Evolutionary conservation across 2,113 vertebrate species (phyloP).

Genomic region (Centropristis striata): DNA sequence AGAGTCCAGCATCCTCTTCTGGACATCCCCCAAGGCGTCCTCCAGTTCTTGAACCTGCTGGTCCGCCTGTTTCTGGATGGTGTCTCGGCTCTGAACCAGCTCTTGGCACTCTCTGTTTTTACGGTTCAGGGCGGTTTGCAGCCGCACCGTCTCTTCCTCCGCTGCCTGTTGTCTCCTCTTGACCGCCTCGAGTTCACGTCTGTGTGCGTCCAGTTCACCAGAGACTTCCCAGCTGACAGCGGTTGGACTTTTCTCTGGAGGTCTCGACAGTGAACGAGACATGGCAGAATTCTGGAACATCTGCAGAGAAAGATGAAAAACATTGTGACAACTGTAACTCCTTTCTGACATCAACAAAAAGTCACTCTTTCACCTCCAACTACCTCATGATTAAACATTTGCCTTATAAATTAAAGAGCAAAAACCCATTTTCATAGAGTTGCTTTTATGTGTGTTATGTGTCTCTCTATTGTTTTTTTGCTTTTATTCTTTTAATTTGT

Average conservation of each 20-base stretch:
- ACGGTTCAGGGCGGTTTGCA: constrained; percentile 88
- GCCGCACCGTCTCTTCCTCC: constrained; percentile 86
- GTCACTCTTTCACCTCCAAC: too few relatives aligned
- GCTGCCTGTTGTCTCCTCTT: constrained; percentile 85
- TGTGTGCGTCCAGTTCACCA: constrained; percentile 85
- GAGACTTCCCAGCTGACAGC: constrained; percentile 56
- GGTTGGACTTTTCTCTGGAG: constrained; percentile 85
- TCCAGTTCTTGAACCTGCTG: constrained; percentile 93
- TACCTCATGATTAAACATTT: too few relatives aligned
- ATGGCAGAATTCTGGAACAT: constrained; percentile 73
- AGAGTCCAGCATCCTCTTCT: constrained; percentile 98
- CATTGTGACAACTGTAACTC: too few relatives aligned
- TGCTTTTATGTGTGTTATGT: too few relatives aligned
- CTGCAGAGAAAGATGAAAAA: constrained; percentile 44
- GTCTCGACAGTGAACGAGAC: constrained; percentile 87
- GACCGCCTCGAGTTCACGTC: constrained; percentile 86
- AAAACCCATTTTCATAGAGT: too few relatives aligned
- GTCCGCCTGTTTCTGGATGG: constrained; percentile 90
- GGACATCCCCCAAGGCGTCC: constrained; percentile 94
- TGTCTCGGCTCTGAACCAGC: constrained; percentile 85
- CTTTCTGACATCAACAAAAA: too few relatives aligned
- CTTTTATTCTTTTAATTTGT: too few relatives aligned
- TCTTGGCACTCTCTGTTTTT: constrained; percentile 90
- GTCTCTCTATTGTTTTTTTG: too few relatives aligned
- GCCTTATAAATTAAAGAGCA: too few relatives aligned